Evolutionary conservation across 2,113 vertebrate genomes (phyloP).

Genomic region (Spea bombifrons): DNA sequence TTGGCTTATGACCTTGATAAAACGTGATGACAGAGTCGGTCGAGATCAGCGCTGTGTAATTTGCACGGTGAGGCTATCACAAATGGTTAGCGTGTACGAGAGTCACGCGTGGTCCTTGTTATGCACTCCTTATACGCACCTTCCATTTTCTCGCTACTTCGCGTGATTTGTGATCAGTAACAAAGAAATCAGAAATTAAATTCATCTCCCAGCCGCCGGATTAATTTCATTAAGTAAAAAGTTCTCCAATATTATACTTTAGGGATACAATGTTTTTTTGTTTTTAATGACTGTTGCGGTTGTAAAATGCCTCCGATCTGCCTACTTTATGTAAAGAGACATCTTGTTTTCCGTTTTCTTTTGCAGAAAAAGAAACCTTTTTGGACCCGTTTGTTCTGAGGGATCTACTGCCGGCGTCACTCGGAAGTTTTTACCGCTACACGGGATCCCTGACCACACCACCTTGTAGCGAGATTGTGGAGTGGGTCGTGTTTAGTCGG

Average conservation of each 20-base stretch:
- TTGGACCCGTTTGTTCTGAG: constrained; percentile 91
- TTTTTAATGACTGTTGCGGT: neutral
- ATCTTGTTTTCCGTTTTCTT: constrained; percentile 42
- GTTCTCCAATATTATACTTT: too few species aligned
- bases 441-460: constrained; percentile 91
- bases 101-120: too few species aligned
- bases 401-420: constrained; percentile 80
- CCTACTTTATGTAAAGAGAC: too few species aligned
- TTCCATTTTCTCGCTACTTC: too few species aligned
- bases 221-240: too few species aligned
- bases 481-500: constrained; percentile 90
- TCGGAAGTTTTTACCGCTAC: constrained; percentile 93
- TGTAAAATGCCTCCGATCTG: too few species aligned
- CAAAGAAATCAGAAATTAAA: too few species aligned
- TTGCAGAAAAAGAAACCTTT: constrained; percentile 94
- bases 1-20: neutral
- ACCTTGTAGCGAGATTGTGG: constrained; percentile 91
- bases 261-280: neutral
- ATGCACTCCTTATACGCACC: too few species aligned
- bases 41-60: neutral
- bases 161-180: too few species aligned
- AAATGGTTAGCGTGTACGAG: neutral
- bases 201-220: too few species aligned
- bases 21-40: neutral
- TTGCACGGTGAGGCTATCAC: neutral